These are phyloP conservation scores for Zaprionus capensis DNA, from an alignment of 1,140 invertebrate genomes.

Conservation along the genomic window DNA sequence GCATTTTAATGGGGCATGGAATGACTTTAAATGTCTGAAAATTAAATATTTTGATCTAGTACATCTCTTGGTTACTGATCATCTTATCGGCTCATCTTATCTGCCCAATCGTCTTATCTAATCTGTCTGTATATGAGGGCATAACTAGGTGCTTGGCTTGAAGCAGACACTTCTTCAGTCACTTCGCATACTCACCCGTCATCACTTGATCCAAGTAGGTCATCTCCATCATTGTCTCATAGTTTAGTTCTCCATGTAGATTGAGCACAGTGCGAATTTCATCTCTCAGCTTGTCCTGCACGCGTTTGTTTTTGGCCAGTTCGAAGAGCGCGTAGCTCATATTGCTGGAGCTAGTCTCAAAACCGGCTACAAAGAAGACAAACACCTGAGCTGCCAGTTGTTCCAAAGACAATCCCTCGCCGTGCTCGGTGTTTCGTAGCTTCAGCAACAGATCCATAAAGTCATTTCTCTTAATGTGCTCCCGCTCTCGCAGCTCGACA, in stretches of 20 bases:
- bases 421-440: conserved; percentile 80
- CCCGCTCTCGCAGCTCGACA: conserved; percentile 84
- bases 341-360: conserved; percentile 86
- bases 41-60: no score
- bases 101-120: background rate
- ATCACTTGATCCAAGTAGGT: conserved; percentile 78
- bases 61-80: no score
- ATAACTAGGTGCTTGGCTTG: no score
- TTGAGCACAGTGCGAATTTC: conserved; percentile 85
- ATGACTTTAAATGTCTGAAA: no score
- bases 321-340: conserved; percentile 84
- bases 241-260: conserved; percentile 59
- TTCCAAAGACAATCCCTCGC: conserved; percentile 30
- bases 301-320: conserved; percentile 85
- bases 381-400: conserved; percentile 84
- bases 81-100: background rate
- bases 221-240: conserved; percentile 80
- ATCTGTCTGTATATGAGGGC: background rate
- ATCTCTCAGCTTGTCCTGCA: conserved; percentile 84
- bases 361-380: conserved; percentile 86
- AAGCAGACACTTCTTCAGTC: background rate
- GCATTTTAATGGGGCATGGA: no score
- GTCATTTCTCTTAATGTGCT: conserved; percentile 85
- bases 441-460: conserved; percentile 85
- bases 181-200: conserved; percentile 41